A percentile compares a stretch with the other conserved stretches of the same genome.
Evolutionary conservation across 2,797 vertebrate species (phyloP).

Genomic region (Acridotheres tristis): DNA sequence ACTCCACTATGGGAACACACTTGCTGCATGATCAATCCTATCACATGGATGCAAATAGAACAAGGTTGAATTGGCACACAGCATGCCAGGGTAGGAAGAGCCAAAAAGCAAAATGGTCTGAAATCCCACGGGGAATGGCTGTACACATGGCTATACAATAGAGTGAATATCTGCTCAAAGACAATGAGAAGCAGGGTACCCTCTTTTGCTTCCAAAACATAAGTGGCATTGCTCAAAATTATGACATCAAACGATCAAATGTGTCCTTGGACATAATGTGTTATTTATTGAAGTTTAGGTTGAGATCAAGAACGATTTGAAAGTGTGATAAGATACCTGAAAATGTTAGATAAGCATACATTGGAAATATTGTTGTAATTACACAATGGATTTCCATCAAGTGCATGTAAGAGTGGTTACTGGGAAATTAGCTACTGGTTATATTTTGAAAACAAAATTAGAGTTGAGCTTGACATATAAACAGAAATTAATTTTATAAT

Average conservation of each 20-base stretch:
- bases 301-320: not conserved
- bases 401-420: not conserved
- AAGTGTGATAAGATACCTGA: not conserved
- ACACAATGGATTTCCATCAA: not conserved
- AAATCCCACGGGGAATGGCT: not conserved
- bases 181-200: not conserved
- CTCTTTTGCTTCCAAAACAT: not conserved
- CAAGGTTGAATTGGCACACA: not conserved
- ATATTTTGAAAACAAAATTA: conserved; percentile 9
- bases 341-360: not conserved
- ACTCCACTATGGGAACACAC: not conserved
- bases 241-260: not conserved
- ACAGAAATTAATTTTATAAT: not conserved
- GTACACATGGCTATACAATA: not conserved
- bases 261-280: not conserved
- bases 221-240: not conserved
- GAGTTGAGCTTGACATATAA: not conserved
- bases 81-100: not conserved
- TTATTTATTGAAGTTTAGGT: not conserved
- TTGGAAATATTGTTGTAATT: not conserved
- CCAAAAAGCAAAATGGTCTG: conserved; percentile 1
- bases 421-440: not conserved
- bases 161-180: not conserved
- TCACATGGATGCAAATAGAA: not conserved
- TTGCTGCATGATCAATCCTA: conserved; percentile 19